phyloP scores from a whole-genome alignment of 2,797 vertebrate species.

The Myripristis jacobus region DNA sequence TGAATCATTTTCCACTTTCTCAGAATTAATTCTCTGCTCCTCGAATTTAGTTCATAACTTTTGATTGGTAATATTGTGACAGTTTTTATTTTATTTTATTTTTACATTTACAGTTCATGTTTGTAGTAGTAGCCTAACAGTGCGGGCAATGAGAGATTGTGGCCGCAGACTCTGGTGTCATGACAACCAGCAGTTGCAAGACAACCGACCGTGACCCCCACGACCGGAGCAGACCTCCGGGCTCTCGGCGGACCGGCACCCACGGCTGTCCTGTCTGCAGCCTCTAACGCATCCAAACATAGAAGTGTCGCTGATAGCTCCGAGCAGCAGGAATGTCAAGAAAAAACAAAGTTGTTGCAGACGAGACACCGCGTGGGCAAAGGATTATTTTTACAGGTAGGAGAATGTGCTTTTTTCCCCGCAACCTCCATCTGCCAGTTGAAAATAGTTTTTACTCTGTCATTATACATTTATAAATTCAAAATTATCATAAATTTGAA shows the following conservation, averaged over 20 bases:
- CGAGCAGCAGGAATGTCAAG: constrained; percentile 12
- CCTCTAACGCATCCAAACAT: background rate
- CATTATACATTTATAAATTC: too few relatives aligned
- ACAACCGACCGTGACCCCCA: constrained; percentile 64
- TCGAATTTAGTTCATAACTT: background rate
- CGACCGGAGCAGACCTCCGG: constrained; percentile 37
- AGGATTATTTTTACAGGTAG: constrained; percentile 86
- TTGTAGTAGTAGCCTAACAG: too few relatives aligned
- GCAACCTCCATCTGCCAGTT: background rate
- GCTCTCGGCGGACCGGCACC: constrained; percentile 58
- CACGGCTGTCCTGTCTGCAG: constrained; percentile 7
- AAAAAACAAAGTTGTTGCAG: constrained; percentile 17
- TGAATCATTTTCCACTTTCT: too few relatives aligned
- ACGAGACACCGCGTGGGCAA: constrained; percentile 54
- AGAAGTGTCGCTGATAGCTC: background rate
- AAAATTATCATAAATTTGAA: background rate
- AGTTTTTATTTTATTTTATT: too few relatives aligned
- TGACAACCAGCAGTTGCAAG: constrained; percentile 62
- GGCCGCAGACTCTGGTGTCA: too few relatives aligned
- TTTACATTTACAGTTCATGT: too few relatives aligned
- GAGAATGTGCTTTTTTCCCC: background rate
- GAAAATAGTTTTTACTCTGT: too few relatives aligned
- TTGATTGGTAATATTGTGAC: too few relatives aligned
- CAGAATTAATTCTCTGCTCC: too few relatives aligned
- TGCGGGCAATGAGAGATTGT: too few relatives aligned